Percentiles rank a stretch among this genome's conserved stretches.
phyloP scores from a whole-genome alignment of 2,797 vertebrate species.

The Pangasius sanitwongsei region DNA sequence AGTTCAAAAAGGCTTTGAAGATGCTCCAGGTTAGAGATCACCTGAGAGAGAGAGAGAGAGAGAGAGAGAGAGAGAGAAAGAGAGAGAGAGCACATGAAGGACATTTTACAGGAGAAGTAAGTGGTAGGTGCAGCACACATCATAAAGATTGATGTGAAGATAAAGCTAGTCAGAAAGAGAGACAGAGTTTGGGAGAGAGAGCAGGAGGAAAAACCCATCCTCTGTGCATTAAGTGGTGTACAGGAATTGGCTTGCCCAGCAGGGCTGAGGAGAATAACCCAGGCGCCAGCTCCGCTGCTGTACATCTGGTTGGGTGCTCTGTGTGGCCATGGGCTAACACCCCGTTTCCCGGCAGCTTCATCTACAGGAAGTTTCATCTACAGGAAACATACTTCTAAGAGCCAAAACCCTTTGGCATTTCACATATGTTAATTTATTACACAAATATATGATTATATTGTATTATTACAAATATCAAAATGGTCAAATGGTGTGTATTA shows the following conservation, averaged over 20 bases:
- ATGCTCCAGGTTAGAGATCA: constrained; percentile 43
- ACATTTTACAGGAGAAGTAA: constrained; percentile 76
- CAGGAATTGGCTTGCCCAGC: constrained; percentile 75
- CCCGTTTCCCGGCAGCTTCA: constrained; percentile 2
- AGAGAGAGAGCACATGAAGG: constrained; percentile 64
- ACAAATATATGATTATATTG: no score
- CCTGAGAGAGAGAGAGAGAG: constrained; percentile 35
- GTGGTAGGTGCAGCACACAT: constrained; percentile 77
- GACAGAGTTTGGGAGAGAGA: constrained; percentile 28
- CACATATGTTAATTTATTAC: background rate
- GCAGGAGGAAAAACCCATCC: constrained; percentile 49
- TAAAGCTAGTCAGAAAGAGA: constrained; percentile 49
- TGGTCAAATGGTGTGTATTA: background rate
- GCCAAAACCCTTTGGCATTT: background rate
- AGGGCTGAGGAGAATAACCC: constrained; percentile 62
- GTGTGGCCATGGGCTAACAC: constrained; percentile 49
- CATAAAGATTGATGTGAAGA: constrained; percentile 80
- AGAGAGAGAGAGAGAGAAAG: constrained; percentile 33
- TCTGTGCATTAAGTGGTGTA: constrained; percentile 55
- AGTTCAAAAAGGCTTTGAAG: constrained; percentile 51
- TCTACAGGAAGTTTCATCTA: background rate
- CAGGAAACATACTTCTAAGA: background rate
- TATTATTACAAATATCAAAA: background rate
- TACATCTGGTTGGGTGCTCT: constrained; percentile 64
- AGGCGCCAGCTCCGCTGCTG: constrained; percentile 70